phyloP scores from a whole-genome alignment of 2,888 invertebrate species.

The Hypolimnas misippus region DNA sequence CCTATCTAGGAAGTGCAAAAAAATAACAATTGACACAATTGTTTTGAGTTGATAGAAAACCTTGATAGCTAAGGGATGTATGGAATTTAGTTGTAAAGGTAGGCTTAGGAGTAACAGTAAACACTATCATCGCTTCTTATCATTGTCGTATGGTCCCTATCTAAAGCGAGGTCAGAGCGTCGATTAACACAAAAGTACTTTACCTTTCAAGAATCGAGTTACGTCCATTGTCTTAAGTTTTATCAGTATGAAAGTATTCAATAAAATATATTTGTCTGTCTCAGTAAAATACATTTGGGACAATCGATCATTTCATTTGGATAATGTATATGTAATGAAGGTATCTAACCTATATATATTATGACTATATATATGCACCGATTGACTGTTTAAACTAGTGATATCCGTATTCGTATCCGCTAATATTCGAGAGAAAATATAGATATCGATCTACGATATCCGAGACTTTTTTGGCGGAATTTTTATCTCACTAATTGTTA shows the following conservation, averaged over 20 bases:
- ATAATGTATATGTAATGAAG: too few species aligned
- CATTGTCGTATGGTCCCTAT: conserved; percentile 3
- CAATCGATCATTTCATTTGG: too few species aligned
- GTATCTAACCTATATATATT: too few species aligned
- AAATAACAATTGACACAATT: neutral
- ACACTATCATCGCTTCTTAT: neutral
- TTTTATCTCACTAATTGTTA: too few species aligned
- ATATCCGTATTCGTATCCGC: too few species aligned
- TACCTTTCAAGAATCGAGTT: conserved; percentile 10
- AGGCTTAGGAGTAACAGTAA: neutral
- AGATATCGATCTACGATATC: too few species aligned
- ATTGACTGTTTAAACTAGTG: too few species aligned
- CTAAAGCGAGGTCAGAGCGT: conserved; percentile 11
- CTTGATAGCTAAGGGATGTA: neutral
- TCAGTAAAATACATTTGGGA: too few species aligned
- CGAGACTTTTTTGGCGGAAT: too few species aligned
- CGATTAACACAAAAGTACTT: conserved; percentile 19
- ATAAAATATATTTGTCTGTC: too few species aligned
- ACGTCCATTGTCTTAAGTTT: neutral
- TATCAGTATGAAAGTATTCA: neutral
- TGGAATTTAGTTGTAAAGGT: neutral
- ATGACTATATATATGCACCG: too few species aligned
- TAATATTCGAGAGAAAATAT: too few species aligned
- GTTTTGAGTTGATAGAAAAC: neutral
- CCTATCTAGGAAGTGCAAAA: neutral